phyloP scores from a whole-genome alignment of 2,113 vertebrate genomes.

The Merops nubicus region DNA sequence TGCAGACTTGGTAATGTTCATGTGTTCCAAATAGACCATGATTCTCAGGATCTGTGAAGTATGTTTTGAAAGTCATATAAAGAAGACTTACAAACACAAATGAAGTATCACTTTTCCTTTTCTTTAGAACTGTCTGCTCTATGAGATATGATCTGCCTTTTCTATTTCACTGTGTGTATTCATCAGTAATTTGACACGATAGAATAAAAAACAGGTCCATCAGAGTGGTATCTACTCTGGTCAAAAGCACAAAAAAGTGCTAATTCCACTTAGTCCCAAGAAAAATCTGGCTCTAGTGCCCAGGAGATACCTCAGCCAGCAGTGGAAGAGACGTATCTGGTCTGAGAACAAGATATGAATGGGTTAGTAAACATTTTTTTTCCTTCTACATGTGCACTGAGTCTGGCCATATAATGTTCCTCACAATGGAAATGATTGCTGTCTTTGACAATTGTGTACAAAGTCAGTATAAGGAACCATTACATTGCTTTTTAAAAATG shows the following conservation, averaged over 20 bases:
- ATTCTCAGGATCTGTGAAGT: background rate
- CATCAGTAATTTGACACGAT: background rate
- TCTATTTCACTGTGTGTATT: background rate
- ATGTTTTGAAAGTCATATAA: background rate
- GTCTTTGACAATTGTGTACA: background rate
- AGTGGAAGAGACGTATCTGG: background rate
- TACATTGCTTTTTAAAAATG: background rate
- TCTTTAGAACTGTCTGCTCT: background rate
- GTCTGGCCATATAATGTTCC: background rate
- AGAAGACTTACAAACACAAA: background rate
- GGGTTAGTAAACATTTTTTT: background rate
- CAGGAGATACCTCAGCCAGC: background rate
- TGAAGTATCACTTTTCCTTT: background rate
- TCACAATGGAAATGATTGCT: background rate
- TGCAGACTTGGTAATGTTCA: background rate
- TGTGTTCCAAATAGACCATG: background rate
- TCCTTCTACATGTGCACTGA: background rate
- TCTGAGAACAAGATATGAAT: background rate
- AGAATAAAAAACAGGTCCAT: background rate
- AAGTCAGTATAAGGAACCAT: background rate
- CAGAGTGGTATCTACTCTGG: background rate
- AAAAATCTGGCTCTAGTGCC: background rate
- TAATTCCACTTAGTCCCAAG: background rate
- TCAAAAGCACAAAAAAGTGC: background rate
- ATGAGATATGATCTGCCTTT: background rate